These are phyloP conservation scores for Drosophila ananassae DNA, from an alignment of 1,140 invertebrate genomes.

Conservation along the genomic window DNA sequence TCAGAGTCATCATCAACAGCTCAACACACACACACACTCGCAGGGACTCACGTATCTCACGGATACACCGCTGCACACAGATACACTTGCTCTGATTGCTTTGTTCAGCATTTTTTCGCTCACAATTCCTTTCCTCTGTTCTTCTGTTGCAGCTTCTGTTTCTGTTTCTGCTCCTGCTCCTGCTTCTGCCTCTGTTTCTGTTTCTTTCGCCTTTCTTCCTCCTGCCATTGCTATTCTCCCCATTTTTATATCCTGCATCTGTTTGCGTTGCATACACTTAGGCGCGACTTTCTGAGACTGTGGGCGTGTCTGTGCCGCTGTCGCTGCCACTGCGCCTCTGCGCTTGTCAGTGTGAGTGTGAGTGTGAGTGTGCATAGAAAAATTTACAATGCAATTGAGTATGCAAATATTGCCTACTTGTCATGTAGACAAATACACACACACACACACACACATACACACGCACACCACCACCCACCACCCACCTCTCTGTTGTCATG, in stretches of 20 bases:
- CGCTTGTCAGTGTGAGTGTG: background rate
- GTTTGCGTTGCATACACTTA: constrained; percentile 76
- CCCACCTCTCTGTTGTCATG: background rate
- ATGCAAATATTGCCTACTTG: constrained; percentile 83
- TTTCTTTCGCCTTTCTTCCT: constrained; percentile 4
- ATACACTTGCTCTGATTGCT: constrained; percentile 75
- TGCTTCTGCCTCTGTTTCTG: background rate
- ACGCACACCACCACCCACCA: background rate
- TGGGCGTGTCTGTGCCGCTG: background rate
- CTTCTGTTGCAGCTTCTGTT: background rate
- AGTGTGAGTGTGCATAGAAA: constrained; percentile 65
- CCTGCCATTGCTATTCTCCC: background rate
- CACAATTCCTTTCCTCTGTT: constrained; percentile 63
- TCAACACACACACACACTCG: constrained; percentile 24
- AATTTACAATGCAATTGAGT: constrained; percentile 83
- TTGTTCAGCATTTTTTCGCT: constrained; percentile 77
- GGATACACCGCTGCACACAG: constrained; percentile 9
- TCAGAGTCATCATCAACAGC: constrained; percentile 60
- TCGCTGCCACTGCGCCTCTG: background rate
- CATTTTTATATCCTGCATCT: constrained; percentile 53
- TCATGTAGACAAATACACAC: constrained; percentile 75
- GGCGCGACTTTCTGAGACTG: constrained; percentile 57
- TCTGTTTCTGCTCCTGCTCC: background rate
- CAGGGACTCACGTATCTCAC: constrained; percentile 8
- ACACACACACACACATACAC: constrained; percentile 13